Evolutionary conservation across 2,888 invertebrate species (phyloP).

Genomic region (Drosophila meridionalis): DNA sequence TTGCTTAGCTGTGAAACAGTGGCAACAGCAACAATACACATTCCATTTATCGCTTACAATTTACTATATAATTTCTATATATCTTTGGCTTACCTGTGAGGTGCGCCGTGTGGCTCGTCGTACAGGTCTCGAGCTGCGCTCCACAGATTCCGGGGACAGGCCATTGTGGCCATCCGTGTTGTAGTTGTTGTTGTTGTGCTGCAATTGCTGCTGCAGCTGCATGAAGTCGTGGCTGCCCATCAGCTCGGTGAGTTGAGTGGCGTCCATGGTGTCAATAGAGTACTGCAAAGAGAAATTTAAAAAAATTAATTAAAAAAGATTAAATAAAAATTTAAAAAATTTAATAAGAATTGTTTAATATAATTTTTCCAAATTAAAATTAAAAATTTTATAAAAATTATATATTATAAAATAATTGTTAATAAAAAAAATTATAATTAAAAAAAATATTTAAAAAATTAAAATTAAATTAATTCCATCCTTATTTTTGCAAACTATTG

Average conservation of each 20-base stretch:
- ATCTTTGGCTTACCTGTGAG: conserved; percentile 74
- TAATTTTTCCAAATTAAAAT: too few species aligned
- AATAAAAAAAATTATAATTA: too few species aligned
- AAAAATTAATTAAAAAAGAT: neutral
- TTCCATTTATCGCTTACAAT: neutral
- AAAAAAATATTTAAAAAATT: too few species aligned
- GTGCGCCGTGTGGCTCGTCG: conserved; percentile 82
- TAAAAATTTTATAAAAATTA: too few species aligned
- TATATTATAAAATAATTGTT: too few species aligned
- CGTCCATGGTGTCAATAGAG: conserved; percentile 65
- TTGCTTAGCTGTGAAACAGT: conserved; percentile 76
- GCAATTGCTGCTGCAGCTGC: conserved; percentile 76
- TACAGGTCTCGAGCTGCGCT: conserved; percentile 81
- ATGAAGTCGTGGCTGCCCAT: conserved; percentile 79
- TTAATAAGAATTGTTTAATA: too few species aligned
- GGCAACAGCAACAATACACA: neutral
- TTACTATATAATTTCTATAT: neutral
- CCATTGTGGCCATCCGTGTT: conserved; percentile 72
- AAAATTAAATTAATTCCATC: too few species aligned
- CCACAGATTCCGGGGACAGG: conserved; percentile 75
- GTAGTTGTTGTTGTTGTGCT: conserved; percentile 74
- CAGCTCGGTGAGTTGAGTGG: conserved; percentile 76
- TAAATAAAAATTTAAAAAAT: too few species aligned
- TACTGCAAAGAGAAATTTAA: conserved; percentile 18
- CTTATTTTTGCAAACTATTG: too few species aligned